A percentile compares a stretch with the other conserved stretches of the same genome.
Conservation (phyloP, 2,888 invertebrate genomes). For the Thalpophila matura region DNA sequence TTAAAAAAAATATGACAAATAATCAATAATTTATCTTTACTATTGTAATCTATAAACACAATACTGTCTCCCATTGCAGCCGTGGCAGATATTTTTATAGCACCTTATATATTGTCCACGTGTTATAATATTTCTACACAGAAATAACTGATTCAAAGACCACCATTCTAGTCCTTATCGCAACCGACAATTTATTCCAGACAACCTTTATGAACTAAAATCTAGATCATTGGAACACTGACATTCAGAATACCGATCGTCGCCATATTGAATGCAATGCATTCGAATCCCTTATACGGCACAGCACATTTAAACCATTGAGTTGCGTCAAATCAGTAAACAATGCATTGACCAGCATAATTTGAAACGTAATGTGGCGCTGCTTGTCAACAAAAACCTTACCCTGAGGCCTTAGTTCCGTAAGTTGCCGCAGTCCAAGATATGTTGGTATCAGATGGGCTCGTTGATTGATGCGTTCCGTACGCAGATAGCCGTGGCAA, state of each 20-base stretch:
- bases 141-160: conserved; percentile 4
- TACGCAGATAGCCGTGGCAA: conserved; percentile 21
- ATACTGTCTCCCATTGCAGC: too few relatives aligned
- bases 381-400: too few relatives aligned
- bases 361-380: conserved; percentile 23
- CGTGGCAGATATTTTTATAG: too few relatives aligned
- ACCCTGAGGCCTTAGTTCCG: conserved; percentile 12
- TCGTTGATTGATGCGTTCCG: conserved; percentile 58
- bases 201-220: conserved; percentile 20
- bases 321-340: conserved; percentile 57
- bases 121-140: too few relatives aligned
- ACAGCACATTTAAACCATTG: conserved; percentile 24
- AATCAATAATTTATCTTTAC: too few relatives aligned
- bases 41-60: too few relatives aligned
- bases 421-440: not conserved
- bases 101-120: too few relatives aligned
- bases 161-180: not conserved
- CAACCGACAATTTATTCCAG: conserved; percentile 13
- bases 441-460: conserved; percentile 11
- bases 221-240: conserved; percentile 28
- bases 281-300: conserved; percentile 27
- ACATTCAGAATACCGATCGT: conserved; percentile 20
- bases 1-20: too few relatives aligned
- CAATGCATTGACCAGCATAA: conserved; percentile 34
- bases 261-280: conserved; percentile 33